These are phyloP conservation scores for Halcyon malimbica DNA, from an alignment of 2,113 vertebrate species.

Conservation along the genomic window DNA sequence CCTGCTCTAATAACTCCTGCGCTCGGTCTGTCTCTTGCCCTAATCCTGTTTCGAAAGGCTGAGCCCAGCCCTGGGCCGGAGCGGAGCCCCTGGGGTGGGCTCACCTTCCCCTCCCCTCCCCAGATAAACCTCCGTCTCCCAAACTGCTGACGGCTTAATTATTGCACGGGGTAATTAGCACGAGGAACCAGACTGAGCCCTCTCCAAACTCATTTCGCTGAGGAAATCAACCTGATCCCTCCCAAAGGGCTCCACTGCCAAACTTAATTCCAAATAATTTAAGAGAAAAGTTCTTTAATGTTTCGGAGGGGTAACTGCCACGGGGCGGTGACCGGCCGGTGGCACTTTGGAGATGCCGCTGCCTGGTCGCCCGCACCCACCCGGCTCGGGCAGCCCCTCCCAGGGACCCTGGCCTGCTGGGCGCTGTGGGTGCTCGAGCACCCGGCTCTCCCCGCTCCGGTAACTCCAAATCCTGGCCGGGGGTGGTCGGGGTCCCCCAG, in stretches of 20 bases:
- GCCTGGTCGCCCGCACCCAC: neutral
- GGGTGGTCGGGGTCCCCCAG: neutral
- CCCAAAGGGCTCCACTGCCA: constrained; percentile 63
- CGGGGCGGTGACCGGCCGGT: neutral
- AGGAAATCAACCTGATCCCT: constrained; percentile 71
- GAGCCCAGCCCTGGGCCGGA: constrained; percentile 10
- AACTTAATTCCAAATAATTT: constrained; percentile 63
- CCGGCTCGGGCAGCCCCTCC: neutral
- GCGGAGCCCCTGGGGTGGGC: constrained; percentile 20
- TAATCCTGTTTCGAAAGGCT: constrained; percentile 47
- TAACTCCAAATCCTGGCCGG: neutral
- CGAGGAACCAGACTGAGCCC: constrained; percentile 33
- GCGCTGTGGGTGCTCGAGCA: neutral
- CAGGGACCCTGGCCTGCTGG: neutral
- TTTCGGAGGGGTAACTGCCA: neutral
- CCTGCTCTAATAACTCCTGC: constrained; percentile 72
- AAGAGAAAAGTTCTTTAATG: constrained; percentile 28
- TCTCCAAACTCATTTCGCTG: constrained; percentile 65
- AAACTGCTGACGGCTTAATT: constrained; percentile 64
- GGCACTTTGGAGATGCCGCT: neutral
- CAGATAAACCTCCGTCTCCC: constrained; percentile 16
- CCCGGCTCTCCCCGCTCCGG: neutral
- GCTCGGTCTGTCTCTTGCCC: constrained; percentile 43
- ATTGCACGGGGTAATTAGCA: constrained; percentile 61
- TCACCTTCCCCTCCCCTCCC: constrained; percentile 48